Evolutionary conservation across 2,888 invertebrate species (phyloP).

Genomic region (Luffia ferchaultella): DNA sequence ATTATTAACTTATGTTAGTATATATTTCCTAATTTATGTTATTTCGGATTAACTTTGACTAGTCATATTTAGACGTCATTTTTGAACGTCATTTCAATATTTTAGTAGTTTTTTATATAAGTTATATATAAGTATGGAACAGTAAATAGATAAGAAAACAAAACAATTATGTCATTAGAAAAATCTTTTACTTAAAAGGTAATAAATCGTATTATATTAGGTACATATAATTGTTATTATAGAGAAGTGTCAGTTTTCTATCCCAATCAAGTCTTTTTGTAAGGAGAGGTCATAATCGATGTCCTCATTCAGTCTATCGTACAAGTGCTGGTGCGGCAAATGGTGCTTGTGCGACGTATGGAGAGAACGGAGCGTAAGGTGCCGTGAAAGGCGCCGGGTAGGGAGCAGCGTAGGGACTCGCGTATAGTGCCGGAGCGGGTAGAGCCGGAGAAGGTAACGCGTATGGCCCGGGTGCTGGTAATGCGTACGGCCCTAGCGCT

Average conservation of each 20-base stretch:
- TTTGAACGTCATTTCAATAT: no score
- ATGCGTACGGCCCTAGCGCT: constrained; percentile 15
- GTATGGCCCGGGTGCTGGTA: constrained; percentile 18
- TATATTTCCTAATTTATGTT: no score
- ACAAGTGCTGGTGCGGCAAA: constrained; percentile 44
- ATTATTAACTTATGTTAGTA: no score
- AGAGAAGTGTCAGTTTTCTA: no score
- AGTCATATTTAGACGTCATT: no score
- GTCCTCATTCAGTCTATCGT: constrained; percentile 51
- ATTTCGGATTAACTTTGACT: no score
- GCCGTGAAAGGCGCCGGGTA: constrained; percentile 17
- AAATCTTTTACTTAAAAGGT: no score
- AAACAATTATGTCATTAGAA: no score
- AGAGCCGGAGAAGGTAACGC: constrained; percentile 8
- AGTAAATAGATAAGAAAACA: no score
- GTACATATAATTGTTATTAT: not conserved
- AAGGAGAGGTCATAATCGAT: constrained; percentile 40
- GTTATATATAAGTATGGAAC: no score
- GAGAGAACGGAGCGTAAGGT: constrained; percentile 4
- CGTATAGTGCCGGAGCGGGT: constrained; percentile 14
- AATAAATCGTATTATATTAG: not conserved
- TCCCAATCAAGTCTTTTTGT: constrained; percentile 24
- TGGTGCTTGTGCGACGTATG: constrained; percentile 18
- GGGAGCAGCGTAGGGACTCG: constrained; percentile 23
- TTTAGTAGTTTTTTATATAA: no score